Conservation (phyloP, 1,140 invertebrate species). For the Solenopsis invicta region DNA sequence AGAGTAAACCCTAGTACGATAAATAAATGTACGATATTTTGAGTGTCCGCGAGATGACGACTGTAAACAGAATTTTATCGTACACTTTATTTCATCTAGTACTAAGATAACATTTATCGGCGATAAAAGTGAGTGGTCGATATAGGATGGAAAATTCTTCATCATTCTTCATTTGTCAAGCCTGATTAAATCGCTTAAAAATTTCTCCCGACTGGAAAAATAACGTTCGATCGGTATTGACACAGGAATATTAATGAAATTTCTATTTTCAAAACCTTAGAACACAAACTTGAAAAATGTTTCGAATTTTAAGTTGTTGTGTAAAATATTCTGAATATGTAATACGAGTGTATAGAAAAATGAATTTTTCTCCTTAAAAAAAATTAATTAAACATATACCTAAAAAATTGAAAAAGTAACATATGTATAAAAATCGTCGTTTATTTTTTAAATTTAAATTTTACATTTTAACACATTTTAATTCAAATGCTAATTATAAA, state of each 20-base stretch:
- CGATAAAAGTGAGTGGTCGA: conserved; percentile 7
- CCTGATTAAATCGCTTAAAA: not conserved
- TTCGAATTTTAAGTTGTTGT: not conserved
- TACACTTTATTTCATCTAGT: not conserved
- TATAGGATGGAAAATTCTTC: not conserved
- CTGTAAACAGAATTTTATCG: conserved; percentile 1
- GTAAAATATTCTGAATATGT: not conserved
- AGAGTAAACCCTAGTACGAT: conserved; percentile 31
- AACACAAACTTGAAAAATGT: not conserved
- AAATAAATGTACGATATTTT: not conserved
- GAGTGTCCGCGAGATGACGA: conserved; percentile 30
- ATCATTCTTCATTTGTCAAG: conserved; percentile 10
- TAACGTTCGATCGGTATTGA: conserved; percentile 9
- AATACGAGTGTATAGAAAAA: not conserved
- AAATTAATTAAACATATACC: not conserved
- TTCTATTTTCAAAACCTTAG: not conserved
- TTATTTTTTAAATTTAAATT: not conserved
- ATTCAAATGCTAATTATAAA: not conserved
- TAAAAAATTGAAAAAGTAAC: not conserved
- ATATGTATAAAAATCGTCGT: not conserved
- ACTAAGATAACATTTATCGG: conserved; percentile 23
- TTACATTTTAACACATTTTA: not conserved
- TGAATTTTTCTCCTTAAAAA: not conserved
- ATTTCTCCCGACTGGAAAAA: not conserved
- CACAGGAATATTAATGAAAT: conserved; percentile 14